Evolutionary conservation across 2,888 invertebrate genomes (phyloP).

Genomic region (Julus scandinavius): DNA sequence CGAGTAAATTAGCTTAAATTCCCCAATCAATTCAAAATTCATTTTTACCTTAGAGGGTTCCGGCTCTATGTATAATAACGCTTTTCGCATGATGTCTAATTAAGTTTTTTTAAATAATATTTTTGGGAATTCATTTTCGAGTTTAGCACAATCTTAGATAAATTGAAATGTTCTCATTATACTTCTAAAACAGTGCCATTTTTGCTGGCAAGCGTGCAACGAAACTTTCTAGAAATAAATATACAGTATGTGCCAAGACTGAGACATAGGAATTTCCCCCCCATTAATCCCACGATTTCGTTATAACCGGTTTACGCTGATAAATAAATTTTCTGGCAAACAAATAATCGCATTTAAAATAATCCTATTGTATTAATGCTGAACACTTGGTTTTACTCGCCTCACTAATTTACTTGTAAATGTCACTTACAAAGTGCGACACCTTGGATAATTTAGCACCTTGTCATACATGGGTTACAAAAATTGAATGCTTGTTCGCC

Average conservation of each 20-base stretch:
- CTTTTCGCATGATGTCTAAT: no score
- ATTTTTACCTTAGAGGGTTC: no score
- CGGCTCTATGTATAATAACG: no score
- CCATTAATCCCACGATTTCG: neutral
- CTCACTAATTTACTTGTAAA: neutral
- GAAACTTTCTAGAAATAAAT: neutral
- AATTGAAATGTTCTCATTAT: no score
- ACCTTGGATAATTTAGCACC: slow-evolving; percentile 7
- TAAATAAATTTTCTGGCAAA: neutral
- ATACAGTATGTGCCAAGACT: neutral
- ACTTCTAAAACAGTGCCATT: neutral
- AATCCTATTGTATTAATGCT: neutral
- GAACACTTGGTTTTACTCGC: neutral
- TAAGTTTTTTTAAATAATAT: no score
- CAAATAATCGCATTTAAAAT: slow-evolving; percentile 21
- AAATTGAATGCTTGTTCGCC: neutral
- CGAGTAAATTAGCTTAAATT: no score
- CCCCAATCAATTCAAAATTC: no score
- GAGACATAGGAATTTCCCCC: neutral
- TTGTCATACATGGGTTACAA: slow-evolving; percentile 8
- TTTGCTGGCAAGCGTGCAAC: neutral
- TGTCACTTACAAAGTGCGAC: neutral
- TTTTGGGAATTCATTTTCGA: no score
- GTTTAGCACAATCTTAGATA: no score
- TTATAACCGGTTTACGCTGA: neutral